These are phyloP conservation scores for Spialia ferax DNA, from an alignment of 2,888 invertebrate genomes.

Conservation along the genomic window DNA sequence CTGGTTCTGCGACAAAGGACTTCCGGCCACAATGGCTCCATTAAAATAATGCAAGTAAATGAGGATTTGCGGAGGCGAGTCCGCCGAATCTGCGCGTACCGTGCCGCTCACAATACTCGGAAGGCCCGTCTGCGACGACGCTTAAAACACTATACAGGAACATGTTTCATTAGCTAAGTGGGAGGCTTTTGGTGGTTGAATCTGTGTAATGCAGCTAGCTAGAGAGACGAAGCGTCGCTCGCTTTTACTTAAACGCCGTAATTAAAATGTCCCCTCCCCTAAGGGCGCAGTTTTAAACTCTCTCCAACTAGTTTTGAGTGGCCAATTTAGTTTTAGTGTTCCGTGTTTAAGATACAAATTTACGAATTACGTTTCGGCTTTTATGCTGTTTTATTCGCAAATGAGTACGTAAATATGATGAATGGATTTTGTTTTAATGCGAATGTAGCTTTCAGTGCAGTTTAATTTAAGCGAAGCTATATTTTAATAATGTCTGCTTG, in stretches of 20 bases:
- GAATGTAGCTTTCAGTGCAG: neutral
- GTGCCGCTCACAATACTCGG: conserved; percentile 72
- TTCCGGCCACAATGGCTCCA: conserved; percentile 84
- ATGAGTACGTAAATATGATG: conserved; percentile 13
- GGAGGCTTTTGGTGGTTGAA: conserved; percentile 86
- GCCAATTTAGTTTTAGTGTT: conserved; percentile 82
- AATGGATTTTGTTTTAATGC: neutral
- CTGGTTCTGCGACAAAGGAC: conserved; percentile 82
- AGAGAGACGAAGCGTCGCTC: conserved; percentile 75
- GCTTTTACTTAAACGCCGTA: conserved; percentile 86
- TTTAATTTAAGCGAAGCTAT: neutral
- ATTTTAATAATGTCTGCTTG: neutral
- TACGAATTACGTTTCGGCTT: conserved; percentile 49
- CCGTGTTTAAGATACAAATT: conserved; percentile 67
- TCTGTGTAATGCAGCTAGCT: conserved; percentile 84
- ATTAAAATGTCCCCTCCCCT: conserved; percentile 81
- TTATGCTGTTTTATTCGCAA: conserved; percentile 33
- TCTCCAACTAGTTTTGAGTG: conserved; percentile 78
- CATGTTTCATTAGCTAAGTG: conserved; percentile 88
- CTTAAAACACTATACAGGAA: conserved; percentile 83
- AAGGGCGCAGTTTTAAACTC: conserved; percentile 83
- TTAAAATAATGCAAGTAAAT: conserved; percentile 87
- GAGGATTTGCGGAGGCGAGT: conserved; percentile 83
- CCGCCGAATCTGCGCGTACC: conserved; percentile 74
- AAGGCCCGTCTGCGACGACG: conserved; percentile 65